These are phyloP conservation scores for Montipora foliosa DNA, from an alignment of 64 coral and sea anemone genomes.

Conservation along the genomic window DNA sequence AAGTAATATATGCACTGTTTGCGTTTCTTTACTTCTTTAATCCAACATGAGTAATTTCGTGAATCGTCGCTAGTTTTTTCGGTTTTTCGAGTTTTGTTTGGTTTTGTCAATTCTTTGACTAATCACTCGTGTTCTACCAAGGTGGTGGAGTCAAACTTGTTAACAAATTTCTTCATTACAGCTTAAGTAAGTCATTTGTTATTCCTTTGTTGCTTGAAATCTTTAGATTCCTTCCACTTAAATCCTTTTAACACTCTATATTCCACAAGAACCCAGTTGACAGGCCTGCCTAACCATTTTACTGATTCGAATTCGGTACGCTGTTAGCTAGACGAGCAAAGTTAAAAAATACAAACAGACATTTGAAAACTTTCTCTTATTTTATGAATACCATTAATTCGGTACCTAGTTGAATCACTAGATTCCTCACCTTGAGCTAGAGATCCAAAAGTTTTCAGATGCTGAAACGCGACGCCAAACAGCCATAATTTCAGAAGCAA, in stretches of 20 bases:
- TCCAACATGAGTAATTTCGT: no score
- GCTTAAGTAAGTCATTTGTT: not conserved
- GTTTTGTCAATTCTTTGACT: not conserved
- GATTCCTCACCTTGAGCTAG: conserved; percentile 16
- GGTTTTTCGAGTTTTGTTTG: no score
- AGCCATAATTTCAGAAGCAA: not conserved
- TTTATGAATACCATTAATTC: not conserved
- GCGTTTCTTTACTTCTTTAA: not conserved
- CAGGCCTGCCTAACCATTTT: not conserved
- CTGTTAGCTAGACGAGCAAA: not conserved
- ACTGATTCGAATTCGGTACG: not conserved
- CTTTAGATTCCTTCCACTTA: not conserved
- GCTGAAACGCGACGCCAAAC: not conserved
- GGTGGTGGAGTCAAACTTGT: no score
- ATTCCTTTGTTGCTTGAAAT: not conserved
- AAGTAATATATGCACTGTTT: not conserved
- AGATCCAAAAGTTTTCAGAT: not conserved
- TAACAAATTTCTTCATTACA: not conserved
- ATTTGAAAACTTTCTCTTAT: no score
- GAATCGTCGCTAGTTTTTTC: no score
- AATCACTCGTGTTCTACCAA: not conserved
- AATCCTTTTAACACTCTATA: not conserved
- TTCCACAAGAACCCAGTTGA: not conserved
- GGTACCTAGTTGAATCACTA: not conserved
- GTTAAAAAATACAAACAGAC: not conserved